Percentiles rank a stretch among this genome's conserved stretches.
These are phyloP conservation scores for Diphyllodes magnificus DNA, from an alignment of 2,113 vertebrate species.

Conservation along the genomic window DNA sequence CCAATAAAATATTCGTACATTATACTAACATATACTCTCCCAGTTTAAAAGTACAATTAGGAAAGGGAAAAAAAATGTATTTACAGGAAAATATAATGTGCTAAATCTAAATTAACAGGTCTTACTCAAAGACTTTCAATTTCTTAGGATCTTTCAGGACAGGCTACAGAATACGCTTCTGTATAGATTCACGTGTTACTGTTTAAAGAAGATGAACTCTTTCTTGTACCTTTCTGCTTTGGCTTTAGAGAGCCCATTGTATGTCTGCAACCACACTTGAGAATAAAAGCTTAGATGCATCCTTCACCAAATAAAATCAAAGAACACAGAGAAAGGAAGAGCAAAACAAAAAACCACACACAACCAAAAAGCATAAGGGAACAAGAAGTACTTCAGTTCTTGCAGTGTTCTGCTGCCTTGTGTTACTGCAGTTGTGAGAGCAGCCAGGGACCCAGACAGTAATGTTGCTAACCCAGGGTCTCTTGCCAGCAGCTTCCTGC, in stretches of 20 bases:
- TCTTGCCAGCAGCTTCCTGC: background rate
- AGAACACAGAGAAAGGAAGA: background rate
- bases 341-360: background rate
- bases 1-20: background rate
- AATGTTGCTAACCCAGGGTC: background rate
- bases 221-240: background rate
- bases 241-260: background rate
- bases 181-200: accelerated
- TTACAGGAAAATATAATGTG: background rate
- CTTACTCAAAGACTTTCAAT: background rate
- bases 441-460: background rate
- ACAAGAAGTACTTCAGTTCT: background rate
- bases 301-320: background rate
- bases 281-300: background rate
- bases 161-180: background rate
- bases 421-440: background rate
- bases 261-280: background rate
- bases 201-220: background rate
- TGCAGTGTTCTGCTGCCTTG: background rate
- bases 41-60: background rate
- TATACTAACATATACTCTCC: background rate
- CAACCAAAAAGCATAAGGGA: background rate
- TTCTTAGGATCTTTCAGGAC: background rate
- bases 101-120: background rate
- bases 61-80: background rate